These are phyloP conservation scores for Anoura caudifer DNA, from an alignment of 2,113 vertebrate species.

Conservation along the genomic window DNA sequence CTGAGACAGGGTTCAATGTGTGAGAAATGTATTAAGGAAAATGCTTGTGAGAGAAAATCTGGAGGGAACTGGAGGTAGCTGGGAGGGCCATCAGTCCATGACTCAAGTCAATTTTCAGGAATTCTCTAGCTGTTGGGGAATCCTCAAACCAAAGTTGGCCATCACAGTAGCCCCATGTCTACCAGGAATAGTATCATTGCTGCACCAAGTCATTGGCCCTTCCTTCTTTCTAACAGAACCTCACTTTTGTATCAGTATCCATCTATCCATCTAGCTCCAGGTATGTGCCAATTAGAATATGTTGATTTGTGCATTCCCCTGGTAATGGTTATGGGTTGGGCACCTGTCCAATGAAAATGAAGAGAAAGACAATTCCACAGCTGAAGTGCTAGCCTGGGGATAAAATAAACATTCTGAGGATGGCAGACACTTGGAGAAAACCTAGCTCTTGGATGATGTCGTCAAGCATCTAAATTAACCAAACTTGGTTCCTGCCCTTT, in stretches of 20 bases:
- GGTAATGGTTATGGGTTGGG: background rate
- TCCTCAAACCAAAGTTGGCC: background rate
- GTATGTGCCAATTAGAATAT: background rate
- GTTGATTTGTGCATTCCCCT: background rate
- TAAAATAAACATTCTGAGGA: background rate
- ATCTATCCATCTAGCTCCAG: background rate
- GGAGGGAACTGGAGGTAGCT: background rate
- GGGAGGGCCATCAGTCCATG: background rate
- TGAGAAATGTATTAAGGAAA: background rate
- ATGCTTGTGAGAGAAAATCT: background rate
- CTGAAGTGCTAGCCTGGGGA: background rate
- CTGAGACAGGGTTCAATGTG: background rate
- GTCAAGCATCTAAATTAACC: background rate
- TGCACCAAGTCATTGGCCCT: background rate
- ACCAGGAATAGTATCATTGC: background rate
- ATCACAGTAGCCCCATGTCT: background rate
- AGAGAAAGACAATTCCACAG: background rate
- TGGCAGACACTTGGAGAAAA: background rate
- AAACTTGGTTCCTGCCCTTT: background rate
- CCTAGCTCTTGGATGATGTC: background rate
- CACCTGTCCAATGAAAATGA: background rate
- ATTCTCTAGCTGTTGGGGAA: background rate
- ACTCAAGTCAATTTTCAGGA: background rate
- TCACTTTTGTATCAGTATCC: background rate
- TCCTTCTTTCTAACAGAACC: background rate